phyloP scores from a whole-genome alignment of 2,797 vertebrate species.

The Furcifer pardalis region DNA sequence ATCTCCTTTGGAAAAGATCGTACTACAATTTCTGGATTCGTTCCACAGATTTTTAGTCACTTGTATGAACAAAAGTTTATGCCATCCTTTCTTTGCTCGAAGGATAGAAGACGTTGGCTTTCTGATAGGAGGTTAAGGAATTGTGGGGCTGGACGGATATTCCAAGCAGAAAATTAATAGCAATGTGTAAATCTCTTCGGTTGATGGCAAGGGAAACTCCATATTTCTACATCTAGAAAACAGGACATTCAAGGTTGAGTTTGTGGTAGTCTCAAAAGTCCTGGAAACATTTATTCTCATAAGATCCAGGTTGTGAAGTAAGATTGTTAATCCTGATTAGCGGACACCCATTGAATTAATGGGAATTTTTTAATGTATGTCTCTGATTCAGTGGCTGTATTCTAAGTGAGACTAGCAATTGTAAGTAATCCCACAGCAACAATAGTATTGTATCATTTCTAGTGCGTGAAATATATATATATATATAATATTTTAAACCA shows the following conservation, averaged over 20 bases:
- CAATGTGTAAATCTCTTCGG: background rate
- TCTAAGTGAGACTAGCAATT: no score
- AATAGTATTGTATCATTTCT: background rate
- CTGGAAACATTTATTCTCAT: background rate
- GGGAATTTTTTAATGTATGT: no score
- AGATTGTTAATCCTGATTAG: background rate
- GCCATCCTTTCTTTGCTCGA: background rate
- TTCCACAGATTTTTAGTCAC: no score
- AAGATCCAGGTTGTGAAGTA: slow-evolving; percentile 28
- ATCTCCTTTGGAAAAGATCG: background rate
- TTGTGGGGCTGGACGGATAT: background rate
- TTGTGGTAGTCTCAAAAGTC: background rate
- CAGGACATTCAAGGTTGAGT: background rate
- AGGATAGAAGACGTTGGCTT: background rate
- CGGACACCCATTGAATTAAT: no score
- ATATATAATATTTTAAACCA: background rate
- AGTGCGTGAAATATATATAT: background rate
- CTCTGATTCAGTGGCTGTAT: no score
- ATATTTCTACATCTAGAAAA: background rate
- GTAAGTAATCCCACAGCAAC: no score
- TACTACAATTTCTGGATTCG: background rate
- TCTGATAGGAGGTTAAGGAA: background rate
- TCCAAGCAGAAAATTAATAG: background rate
- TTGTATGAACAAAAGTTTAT: background rate
- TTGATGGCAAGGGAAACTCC: accelerated